Conservation (phyloP, 1,140 invertebrate species). For the Gonatopus flavifemur region DNA sequence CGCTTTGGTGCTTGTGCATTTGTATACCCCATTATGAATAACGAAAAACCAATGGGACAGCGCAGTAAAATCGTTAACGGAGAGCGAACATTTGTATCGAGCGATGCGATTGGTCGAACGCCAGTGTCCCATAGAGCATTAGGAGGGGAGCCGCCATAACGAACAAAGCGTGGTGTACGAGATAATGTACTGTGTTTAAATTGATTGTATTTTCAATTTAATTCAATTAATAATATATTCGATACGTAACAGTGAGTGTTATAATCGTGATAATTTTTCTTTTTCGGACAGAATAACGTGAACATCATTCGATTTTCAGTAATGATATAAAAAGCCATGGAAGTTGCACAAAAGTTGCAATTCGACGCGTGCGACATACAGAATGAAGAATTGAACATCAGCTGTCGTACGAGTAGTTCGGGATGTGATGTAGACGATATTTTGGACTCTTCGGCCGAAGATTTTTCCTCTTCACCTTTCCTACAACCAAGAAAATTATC, state of each 20-base stretch:
- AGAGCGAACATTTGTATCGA: not conserved
- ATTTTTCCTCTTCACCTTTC: slow-evolving; percentile 37
- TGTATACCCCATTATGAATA: slow-evolving; percentile 20
- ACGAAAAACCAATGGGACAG: slow-evolving; percentile 19
- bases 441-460: slow-evolving; percentile 47
- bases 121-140: slow-evolving; percentile 6
- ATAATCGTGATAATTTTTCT: slow-evolving; percentile 17
- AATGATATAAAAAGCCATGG: slow-evolving; percentile 38
- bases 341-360: slow-evolving; percentile 45
- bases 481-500: slow-evolving; percentile 48
- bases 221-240: not conserved
- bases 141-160: slow-evolving; percentile 33
- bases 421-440: slow-evolving; percentile 49
- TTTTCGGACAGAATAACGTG: too few species aligned
- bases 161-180: slow-evolving; percentile 37
- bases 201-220: slow-evolving; percentile 10
- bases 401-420: slow-evolving; percentile 44
- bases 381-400: slow-evolving; percentile 49
- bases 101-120: slow-evolving; percentile 7
- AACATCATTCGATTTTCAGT: too few species aligned
- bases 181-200: slow-evolving; percentile 21
- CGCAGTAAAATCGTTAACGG: slow-evolving; percentile 1
- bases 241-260: not conserved
- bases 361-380: slow-evolving; percentile 47
- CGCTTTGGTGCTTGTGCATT: too few species aligned